Conservation (phyloP, 2,888 invertebrate genomes). For the Nysson spinosus region DNA sequence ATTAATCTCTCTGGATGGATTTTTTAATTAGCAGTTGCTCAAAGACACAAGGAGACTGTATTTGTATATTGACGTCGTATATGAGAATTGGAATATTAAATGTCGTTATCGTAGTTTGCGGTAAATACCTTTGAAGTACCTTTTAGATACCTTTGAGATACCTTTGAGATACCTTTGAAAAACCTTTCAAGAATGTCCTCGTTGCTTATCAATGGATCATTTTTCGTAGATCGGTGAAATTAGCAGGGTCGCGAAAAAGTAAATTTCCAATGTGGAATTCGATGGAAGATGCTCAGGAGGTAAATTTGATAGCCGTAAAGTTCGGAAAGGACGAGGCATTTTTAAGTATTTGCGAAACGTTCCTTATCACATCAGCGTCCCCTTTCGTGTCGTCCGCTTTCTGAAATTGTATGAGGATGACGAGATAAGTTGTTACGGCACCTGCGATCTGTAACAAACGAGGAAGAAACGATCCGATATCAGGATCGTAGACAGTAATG, state of each 20-base stretch:
- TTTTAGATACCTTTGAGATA: no score
- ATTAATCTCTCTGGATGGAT: conserved; percentile 5
- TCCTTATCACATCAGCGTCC: conserved; percentile 61
- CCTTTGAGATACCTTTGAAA: no score
- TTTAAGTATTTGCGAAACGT: conserved; percentile 65
- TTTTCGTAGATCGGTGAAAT: no score
- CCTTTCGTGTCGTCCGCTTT: conserved; percentile 78
- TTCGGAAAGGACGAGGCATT: conserved; percentile 62
- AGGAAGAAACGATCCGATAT: neutral
- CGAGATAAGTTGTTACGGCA: conserved; percentile 81
- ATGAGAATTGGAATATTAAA: conserved; percentile 62
- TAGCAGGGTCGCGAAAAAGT: no score
- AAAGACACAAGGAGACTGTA: conserved; percentile 51
- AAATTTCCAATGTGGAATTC: no score
- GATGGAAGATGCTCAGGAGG: no score
- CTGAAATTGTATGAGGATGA: conserved; percentile 82
- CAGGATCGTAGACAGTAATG: neutral
- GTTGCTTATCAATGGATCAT: no score
- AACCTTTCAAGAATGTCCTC: no score
- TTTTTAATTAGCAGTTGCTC: conserved; percentile 44
- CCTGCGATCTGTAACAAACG: conserved; percentile 79
- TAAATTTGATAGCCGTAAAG: conserved; percentile 32
- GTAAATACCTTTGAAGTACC: no score
- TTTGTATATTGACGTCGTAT: conserved; percentile 62
- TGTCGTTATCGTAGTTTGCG: conserved; percentile 61